These are phyloP conservation scores for Coenonympha glycerion DNA, from an alignment of 2,888 invertebrate genomes.

Conservation along the genomic window DNA sequence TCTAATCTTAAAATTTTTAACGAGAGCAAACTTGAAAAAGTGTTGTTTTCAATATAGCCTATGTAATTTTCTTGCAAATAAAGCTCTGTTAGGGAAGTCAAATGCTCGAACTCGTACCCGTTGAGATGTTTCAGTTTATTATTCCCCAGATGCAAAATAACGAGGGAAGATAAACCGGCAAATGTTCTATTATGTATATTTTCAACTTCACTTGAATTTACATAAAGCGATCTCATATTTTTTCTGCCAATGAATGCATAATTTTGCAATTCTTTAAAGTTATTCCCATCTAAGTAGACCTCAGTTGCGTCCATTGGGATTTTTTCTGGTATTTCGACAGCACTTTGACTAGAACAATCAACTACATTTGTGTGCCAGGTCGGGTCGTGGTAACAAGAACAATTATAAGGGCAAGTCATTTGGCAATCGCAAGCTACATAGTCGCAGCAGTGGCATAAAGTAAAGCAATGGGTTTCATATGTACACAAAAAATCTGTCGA, in stretches of 20 bases:
- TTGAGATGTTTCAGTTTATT: conserved; percentile 86
- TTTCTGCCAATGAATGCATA: conserved; percentile 94
- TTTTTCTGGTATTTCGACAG: conserved; percentile 85
- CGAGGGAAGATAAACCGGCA: conserved; percentile 86
- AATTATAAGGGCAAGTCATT: conserved; percentile 95
- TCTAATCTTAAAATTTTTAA: conserved; percentile 87
- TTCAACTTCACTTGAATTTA: conserved; percentile 89
- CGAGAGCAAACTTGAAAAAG: conserved; percentile 84
- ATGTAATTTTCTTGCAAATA: conserved; percentile 91
- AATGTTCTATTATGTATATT: conserved; percentile 92
- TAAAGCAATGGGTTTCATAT: conserved; percentile 94
- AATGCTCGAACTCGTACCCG: conserved; percentile 89
- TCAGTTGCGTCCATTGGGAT: conserved; percentile 97
- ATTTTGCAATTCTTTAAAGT: conserved; percentile 88
- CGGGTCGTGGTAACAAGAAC: conserved; percentile 95
- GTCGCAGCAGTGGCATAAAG: conserved; percentile 95
- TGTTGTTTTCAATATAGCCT: conserved; percentile 83
- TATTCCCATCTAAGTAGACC: conserved; percentile 93
- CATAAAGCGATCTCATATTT: conserved; percentile 89
- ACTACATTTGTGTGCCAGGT: conserved; percentile 95
- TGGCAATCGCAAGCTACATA: conserved; percentile 97
- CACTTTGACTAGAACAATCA: conserved; percentile 88
- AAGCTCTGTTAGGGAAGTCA: conserved; percentile 86
- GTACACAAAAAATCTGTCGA: conserved; percentile 91
- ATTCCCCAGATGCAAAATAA: conserved; percentile 88